These are phyloP conservation scores for Augochlorella aurata DNA, from an alignment of 2,888 invertebrate species.

Conservation along the genomic window DNA sequence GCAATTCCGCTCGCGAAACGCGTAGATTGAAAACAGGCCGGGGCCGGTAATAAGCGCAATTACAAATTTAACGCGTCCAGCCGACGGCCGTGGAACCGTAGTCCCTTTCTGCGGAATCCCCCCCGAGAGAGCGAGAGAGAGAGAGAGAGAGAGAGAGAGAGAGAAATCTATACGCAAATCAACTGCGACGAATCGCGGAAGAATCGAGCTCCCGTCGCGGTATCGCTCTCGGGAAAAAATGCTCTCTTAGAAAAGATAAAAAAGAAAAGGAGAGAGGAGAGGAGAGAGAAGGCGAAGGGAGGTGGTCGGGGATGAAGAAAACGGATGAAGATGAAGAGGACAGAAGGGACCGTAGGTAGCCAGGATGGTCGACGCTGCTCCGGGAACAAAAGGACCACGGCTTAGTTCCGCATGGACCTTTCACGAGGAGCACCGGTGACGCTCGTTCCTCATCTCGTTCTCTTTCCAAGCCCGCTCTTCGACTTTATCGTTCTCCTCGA, in stretches of 20 bases:
- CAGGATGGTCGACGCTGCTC: constrained; percentile 30
- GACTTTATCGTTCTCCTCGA: constrained; percentile 22
- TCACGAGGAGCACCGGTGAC: constrained; percentile 59
- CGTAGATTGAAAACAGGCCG: constrained; percentile 26
- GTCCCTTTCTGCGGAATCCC: constrained; percentile 28
- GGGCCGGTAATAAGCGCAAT: constrained; percentile 62
- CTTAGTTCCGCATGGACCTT: constrained; percentile 69
- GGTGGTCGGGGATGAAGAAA: not conserved
- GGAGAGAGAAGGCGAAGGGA: not conserved
- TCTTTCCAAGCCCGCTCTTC: constrained; percentile 24
- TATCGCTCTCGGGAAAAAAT: constrained; percentile 28
- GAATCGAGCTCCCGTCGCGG: constrained; percentile 59
- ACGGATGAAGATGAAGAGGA: not conserved
- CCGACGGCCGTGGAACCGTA: constrained; percentile 24
- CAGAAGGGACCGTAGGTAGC: constrained; percentile 29
- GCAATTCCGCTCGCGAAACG: constrained; percentile 15
- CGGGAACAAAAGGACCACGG: constrained; percentile 64
- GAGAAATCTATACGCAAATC: constrained; percentile 64
- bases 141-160: not conserved
- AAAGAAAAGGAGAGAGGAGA: constrained; percentile 13
- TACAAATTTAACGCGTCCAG: constrained; percentile 68
- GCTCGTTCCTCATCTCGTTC: constrained; percentile 52
- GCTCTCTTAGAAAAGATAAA: constrained; percentile 34
- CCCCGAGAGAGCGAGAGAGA: not conserved
- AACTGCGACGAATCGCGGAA: constrained; percentile 66